phyloP scores from a whole-genome alignment of 2,113 vertebrate genomes.

The Taxidea taxus region DNA sequence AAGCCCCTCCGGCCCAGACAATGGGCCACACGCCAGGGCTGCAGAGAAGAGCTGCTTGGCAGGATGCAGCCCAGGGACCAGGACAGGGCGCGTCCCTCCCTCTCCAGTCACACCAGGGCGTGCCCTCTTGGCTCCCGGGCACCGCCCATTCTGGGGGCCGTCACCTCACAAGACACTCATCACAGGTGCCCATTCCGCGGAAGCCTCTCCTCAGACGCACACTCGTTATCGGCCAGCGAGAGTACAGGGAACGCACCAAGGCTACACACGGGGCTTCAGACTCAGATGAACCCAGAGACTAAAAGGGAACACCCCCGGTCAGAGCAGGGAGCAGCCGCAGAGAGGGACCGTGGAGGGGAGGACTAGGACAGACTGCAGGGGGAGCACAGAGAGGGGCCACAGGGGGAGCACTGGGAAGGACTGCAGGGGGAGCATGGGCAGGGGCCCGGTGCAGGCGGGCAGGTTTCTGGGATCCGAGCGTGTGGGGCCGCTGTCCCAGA shows the following conservation, averaged over 20 bases:
- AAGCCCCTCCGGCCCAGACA: not conserved
- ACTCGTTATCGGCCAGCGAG: not conserved
- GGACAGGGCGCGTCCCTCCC: rapidly evolving
- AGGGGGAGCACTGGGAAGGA: not conserved
- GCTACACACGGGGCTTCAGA: not conserved
- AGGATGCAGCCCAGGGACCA: not conserved
- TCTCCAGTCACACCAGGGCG: rapidly evolving
- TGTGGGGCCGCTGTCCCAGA: not conserved
- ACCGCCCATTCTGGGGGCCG: not conserved
- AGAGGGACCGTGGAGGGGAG: not conserved
- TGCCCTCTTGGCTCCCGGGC: not conserved
- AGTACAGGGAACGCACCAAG: too few relatives aligned
- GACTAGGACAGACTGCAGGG: not conserved
- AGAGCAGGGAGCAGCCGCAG: not conserved
- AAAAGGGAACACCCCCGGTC: not conserved
- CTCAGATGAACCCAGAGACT: too few relatives aligned
- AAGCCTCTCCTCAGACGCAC: too few relatives aligned
- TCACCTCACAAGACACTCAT: not conserved
- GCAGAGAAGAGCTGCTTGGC: not conserved
- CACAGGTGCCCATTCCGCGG: not conserved
- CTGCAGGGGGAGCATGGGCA: not conserved
- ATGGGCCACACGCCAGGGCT: not conserved
- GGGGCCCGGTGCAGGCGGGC: not conserved
- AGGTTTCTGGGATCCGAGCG: not conserved
- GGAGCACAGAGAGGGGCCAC: not conserved